Conservation (phyloP, 2,888 invertebrate genomes). For the Tipula vernalis region DNA sequence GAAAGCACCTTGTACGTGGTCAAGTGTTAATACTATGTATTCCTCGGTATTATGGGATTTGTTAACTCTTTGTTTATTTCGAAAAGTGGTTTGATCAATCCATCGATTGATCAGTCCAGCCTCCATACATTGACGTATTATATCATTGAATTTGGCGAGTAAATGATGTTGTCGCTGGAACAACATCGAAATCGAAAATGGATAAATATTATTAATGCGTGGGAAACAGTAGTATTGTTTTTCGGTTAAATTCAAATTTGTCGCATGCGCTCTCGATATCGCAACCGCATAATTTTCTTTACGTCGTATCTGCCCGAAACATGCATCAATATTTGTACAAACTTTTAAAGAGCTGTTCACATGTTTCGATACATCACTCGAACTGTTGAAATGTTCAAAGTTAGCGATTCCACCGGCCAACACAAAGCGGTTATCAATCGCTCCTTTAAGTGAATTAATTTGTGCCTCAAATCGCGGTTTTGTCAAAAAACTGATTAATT, state of each 20-base stretch:
- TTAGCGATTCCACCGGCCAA: slow-evolving; percentile 23
- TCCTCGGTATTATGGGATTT: slow-evolving; percentile 12
- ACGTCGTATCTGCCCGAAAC: slow-evolving; percentile 24
- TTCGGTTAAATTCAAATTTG: slow-evolving; percentile 28
- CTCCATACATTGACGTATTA: slow-evolving; percentile 30
- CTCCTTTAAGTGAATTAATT: slow-evolving; percentile 24
- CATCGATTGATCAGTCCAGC: slow-evolving; percentile 33
- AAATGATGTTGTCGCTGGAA: slow-evolving; percentile 30
- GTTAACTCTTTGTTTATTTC: not conserved
- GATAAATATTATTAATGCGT: slow-evolving; percentile 29
- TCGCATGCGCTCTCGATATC: slow-evolving; percentile 28
- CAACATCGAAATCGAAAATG: slow-evolving; percentile 30
- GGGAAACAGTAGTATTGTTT: slow-evolving; percentile 30
- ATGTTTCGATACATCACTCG: slow-evolving; percentile 23
- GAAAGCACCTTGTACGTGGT: slow-evolving; percentile 26
- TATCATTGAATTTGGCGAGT: slow-evolving; percentile 28
- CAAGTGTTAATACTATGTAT: slow-evolving; percentile 21
- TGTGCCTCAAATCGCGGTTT: slow-evolving; percentile 27
- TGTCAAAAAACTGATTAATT: slow-evolving; percentile 30
- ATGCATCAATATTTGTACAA: slow-evolving; percentile 30
- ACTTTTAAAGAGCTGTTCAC: slow-evolving; percentile 15
- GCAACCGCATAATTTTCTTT: slow-evolving; percentile 26
- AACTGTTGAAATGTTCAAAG: not conserved
- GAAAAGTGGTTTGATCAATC: slow-evolving; percentile 18
- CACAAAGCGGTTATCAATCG: slow-evolving; percentile 24